Base-by-base conservation (phyloP, 2,113 vertebrate species). In the Lamprologus sp. region DNA sequence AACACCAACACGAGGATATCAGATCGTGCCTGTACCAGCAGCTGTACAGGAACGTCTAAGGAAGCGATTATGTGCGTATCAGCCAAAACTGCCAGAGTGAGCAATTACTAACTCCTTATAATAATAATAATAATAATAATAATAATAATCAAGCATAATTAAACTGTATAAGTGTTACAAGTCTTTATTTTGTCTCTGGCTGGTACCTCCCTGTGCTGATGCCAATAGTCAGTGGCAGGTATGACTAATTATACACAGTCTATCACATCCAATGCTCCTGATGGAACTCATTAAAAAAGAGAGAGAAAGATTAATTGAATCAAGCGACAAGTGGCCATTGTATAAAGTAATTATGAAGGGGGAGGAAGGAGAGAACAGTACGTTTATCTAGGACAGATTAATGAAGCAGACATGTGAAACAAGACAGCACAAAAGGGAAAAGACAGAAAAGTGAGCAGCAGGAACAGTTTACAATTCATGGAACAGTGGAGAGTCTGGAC, bases 401-500 rank as follows among this genome's bases (percentile, higher is more conserved):
- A 86, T 84, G 81, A 93, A 88, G 7, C 12, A 82, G 68, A 77
- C 26, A 89, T 56, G 42, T 68, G 45, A 73, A 87, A 92, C 81
- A 33, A 75, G 56, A 87, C 56, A 9, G 49, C 55, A 82, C 49
- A 80, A 85, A 89, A 84, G 55, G 9, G 23, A 53, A 79, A 28
- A 81, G 55, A 33, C 35, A 77, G 47, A 60, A 79, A 65, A 82
- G 53, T 68, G 68, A 93, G 90, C 88, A 87, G 84, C 65, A 90
- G 86, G 89, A 88, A 84, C 73, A 90, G 90, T 89, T 86, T 83
- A 87, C 89, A 89, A 91, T 88, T 91, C 88, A 83, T 88, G 88
- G 79, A 85, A 88, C 49, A 83, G 90, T 92, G 93, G 94, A 95
- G 94, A 95, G 47, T 95, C 91, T 94, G 94, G 94, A 95, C 92